Base-by-base conservation (phyloP, 53 echinoderm and acorn worm genomes). In the Paracentrotus lividus region DNA sequence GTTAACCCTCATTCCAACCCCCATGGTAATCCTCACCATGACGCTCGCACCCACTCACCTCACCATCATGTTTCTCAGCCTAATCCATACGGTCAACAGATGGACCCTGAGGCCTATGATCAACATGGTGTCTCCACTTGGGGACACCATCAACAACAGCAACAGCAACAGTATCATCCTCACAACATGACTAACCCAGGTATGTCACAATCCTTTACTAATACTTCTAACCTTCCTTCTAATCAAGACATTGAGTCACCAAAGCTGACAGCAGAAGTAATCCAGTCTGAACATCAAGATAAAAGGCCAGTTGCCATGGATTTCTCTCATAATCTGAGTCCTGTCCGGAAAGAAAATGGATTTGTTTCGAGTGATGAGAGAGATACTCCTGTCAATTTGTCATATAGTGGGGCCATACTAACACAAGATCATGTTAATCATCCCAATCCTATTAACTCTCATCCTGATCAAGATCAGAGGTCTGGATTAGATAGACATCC, bases 241-340 rank as follows among this genome's bases (percentile, higher is more conserved):
- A 90, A 90, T 76, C 33, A 64, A 49, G 97, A 96, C 38, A 77
- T 94, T 85, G 97, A 97, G 64, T 97, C 97, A 49, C 84, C 94
- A 87, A 97, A 97, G 85, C 91, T 97, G 77, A 93, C 93, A 42
- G 95, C 97, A 26, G 97, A 97, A 21, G 86, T 66, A 29, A 66
- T 93, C 24, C 94, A 95, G 64, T 94, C 88, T 87, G 97, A 97
- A 60, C 89, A 93, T 42, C 81, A 64, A 4, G 86, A 61, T 57
- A 95, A 91, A 27, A 93, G 65, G 33, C 95, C 96, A 29, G 94
- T 96, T 43, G 51, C 85, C 43, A 86, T 96, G 95, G 94, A 93
- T 43, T 96, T 93, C 91, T 88, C 90, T 60, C 85, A 86, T 53
- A 95, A 96, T 81, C 92, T 96, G 20, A 96, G 96, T 81, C 96